Conservation (phyloP, 2,888 invertebrate species). For the Erebia ligea region DNA sequence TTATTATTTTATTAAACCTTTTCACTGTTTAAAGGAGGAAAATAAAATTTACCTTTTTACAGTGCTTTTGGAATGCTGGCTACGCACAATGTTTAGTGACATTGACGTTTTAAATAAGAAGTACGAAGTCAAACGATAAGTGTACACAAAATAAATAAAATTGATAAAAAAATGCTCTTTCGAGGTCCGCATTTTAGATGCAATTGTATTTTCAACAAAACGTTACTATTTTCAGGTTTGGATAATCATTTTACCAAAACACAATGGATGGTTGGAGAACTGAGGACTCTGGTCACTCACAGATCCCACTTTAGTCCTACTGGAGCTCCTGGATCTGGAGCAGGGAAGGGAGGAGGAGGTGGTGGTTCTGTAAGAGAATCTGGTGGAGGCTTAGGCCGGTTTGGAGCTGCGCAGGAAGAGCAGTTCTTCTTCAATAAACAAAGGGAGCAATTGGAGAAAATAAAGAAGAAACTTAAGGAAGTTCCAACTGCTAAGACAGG, state of each 20-base stretch:
- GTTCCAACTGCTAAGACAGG: conserved; percentile 30
- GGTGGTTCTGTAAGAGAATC: conserved; percentile 62
- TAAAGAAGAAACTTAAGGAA: conserved; percentile 54
- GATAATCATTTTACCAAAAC: neutral
- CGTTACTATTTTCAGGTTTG: neutral
- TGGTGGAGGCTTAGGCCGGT: conserved; percentile 61
- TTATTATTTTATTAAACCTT: too few relatives aligned
- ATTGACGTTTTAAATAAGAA: conserved; percentile 1
- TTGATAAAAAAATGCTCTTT: conserved; percentile 6
- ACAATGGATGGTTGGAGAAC: neutral
- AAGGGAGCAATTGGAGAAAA: conserved; percentile 56
- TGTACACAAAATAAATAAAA: neutral
- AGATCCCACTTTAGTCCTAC: conserved; percentile 25
- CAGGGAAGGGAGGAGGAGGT: conserved; percentile 61
- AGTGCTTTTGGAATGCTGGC: neutral
- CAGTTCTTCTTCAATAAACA: conserved; percentile 64
- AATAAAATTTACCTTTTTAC: too few relatives aligned
- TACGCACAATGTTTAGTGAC: neutral
- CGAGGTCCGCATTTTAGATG: neutral
- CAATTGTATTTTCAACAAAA: neutral
- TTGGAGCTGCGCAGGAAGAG: conserved; percentile 64
- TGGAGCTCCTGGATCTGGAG: conserved; percentile 57
- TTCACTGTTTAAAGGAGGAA: too few relatives aligned
- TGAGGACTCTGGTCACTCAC: conserved; percentile 17
- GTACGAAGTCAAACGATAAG: neutral